Percentiles rank a stretch among this genome's conserved stretches.
Conservation (phyloP, 1,140 invertebrate species). For the Conopomorpha cramerella region DNA sequence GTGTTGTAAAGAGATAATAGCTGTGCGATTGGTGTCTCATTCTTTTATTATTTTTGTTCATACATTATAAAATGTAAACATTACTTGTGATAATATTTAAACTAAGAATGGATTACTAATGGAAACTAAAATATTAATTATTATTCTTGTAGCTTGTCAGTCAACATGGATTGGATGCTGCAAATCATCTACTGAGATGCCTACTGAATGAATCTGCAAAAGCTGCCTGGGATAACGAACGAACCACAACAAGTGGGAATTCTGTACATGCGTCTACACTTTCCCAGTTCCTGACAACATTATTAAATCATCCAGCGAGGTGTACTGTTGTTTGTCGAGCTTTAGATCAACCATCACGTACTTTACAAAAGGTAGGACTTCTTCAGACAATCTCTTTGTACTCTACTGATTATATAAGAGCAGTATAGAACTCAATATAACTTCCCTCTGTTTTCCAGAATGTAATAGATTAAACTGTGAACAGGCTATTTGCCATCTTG, state of each 20-base stretch:
- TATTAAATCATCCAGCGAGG: conserved; percentile 48
- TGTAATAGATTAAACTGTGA: no score
- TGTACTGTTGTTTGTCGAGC: conserved; percentile 46
- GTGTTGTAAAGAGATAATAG: no score
- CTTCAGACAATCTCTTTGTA: no score
- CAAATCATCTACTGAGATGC: conserved; percentile 46
- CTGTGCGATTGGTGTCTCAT: no score
- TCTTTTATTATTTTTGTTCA: no score
- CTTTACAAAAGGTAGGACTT: conserved; percentile 49
- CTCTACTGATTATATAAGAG: no score
- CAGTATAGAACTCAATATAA: no score
- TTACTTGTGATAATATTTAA: neutral
- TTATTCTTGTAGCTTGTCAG: conserved; percentile 32
- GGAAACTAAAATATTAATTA: conserved; percentile 1
- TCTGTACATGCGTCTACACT: conserved; percentile 39
- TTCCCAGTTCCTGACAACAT: conserved; percentile 30
- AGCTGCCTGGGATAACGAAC: conserved; percentile 38
- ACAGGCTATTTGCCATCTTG: no score
- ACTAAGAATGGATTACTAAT: neutral
- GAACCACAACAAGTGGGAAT: conserved; percentile 19
- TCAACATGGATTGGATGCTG: conserved; percentile 49
- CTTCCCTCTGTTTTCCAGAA: no score
- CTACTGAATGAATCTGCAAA: conserved; percentile 43
- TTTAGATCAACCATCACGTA: conserved; percentile 36
- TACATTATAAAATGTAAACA: no score